Percentiles rank a stretch among this genome's conserved stretches.
Conservation (phyloP, 1,140 invertebrate species). For the Ridgeia piscesae region DNA sequence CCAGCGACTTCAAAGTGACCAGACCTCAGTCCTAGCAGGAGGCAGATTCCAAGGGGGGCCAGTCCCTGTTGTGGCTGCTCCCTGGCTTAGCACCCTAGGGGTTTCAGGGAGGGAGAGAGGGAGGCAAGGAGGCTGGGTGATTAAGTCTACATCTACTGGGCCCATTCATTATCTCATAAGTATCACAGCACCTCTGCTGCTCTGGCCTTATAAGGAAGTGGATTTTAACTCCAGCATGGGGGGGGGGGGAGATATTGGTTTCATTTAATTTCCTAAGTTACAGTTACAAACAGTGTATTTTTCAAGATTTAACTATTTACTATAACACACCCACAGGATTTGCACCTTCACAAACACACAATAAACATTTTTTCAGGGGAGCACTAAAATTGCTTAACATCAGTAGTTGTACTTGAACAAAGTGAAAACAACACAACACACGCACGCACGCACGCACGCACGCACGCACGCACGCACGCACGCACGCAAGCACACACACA, state of each 20-base stretch:
- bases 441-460: too few relatives aligned
- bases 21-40: not conserved
- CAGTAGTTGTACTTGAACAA: too few relatives aligned
- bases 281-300: not conserved
- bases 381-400: too few relatives aligned
- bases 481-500: too few relatives aligned
- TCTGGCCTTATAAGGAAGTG: not conserved
- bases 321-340: too few relatives aligned
- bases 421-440: too few relatives aligned
- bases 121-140: not conserved
- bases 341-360: too few relatives aligned
- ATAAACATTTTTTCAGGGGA: too few relatives aligned
- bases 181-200: not conserved
- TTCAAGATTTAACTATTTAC: not conserved
- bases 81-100: not conserved
- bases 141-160: not conserved
- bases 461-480: too few relatives aligned
- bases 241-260: not conserved
- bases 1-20: not conserved
- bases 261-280: not conserved
- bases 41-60: not conserved
- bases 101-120: not conserved
- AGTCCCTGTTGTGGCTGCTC: not conserved
- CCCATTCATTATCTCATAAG: conserved; percentile 1
- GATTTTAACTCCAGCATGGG: not conserved